phyloP scores from a whole-genome alignment of 2,113 vertebrate species.

The Urocynchramus pylzowi region DNA sequence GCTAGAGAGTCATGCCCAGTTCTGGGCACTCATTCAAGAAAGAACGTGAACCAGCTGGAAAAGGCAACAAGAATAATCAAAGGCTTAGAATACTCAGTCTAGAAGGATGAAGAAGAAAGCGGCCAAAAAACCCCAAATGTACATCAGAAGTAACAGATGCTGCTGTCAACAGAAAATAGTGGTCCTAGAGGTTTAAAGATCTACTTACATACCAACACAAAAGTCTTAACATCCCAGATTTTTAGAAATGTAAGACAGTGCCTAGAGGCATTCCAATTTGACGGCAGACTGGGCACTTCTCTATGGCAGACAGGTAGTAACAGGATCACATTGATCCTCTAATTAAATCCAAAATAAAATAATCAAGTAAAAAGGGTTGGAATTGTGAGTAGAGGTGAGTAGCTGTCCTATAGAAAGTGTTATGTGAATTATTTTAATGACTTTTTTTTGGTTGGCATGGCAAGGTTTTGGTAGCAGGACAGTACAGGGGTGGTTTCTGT shows the following conservation, averaged over 20 bases:
- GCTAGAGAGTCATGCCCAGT: not conserved
- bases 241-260: not conserved
- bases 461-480: not conserved
- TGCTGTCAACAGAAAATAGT: not conserved
- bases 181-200: not conserved
- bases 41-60: not conserved
- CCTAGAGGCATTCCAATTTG: not conserved
- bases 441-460: not conserved
- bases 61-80: not conserved
- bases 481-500: not conserved
- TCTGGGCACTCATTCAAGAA: not conserved
- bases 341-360: not conserved
- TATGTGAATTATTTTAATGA: not conserved
- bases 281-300: not conserved
- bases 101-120: not conserved
- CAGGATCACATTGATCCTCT: not conserved
- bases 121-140: accelerated
- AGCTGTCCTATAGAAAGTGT: not conserved
- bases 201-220: not conserved
- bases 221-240: not conserved
- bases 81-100: not conserved
- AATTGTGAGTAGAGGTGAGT: not conserved
- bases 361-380: not conserved
- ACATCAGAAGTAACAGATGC: not conserved
- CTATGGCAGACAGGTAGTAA: not conserved